Evolutionary conservation across 2,888 invertebrate genomes (phyloP).

Genomic region (Cephonodes hylas): DNA sequence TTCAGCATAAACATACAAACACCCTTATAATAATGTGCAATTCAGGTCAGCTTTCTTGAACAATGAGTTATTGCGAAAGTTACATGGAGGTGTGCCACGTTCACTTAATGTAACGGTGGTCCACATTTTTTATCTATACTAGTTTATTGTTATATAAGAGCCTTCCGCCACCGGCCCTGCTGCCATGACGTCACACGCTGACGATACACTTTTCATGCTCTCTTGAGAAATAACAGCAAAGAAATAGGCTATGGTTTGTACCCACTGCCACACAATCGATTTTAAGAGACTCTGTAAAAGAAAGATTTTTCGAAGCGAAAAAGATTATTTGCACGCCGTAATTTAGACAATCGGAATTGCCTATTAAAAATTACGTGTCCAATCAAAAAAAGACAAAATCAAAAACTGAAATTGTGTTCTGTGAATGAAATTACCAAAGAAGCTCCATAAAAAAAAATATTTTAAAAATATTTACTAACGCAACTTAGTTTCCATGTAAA

Average conservation of each 20-base stretch:
- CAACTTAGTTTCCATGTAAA: too few relatives aligned
- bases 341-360: too few relatives aligned
- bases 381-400: too few relatives aligned
- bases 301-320: too few relatives aligned
- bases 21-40: background rate
- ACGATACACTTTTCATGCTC: background rate
- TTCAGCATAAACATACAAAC: too few relatives aligned
- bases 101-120: constrained; percentile 12
- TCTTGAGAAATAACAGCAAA: background rate
- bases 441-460: too few relatives aligned
- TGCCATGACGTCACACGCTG: background rate
- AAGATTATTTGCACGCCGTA: too few relatives aligned
- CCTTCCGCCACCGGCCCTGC: background rate
- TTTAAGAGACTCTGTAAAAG: background rate
- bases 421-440: too few relatives aligned
- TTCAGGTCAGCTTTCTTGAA: background rate
- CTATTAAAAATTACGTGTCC: too few relatives aligned
- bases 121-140: constrained; percentile 10
- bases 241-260: background rate
- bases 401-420: too few relatives aligned
- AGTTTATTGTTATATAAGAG: constrained; percentile 10
- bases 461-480: too few relatives aligned
- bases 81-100: constrained; percentile 1
- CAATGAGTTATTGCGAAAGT: background rate
- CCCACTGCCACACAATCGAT: background rate